Evolutionary conservation across 2,113 vertebrate genomes (phyloP).

Genomic region (Tragelaphus imberbis): DNA sequence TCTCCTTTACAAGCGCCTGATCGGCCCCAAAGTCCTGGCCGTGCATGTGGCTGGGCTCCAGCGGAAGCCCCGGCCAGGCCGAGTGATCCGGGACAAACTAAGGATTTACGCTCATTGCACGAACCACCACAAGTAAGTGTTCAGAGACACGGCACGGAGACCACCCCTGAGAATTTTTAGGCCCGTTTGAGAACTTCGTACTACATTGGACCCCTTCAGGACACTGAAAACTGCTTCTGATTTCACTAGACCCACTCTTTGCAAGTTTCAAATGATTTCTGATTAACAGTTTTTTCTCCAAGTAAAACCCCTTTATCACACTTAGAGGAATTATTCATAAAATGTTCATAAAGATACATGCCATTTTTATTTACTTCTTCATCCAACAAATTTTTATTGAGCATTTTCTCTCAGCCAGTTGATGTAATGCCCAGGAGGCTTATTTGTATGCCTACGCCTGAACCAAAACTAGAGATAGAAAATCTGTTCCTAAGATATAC

Average conservation of each 20-base stretch:
- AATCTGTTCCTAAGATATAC: not conserved
- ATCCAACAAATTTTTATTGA: conserved; percentile 28
- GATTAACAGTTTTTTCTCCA: not conserved
- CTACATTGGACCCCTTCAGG: not conserved
- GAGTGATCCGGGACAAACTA: conserved; percentile 95
- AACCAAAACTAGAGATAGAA: not conserved
- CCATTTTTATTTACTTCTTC: conserved; percentile 16
- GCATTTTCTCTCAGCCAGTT: conserved; percentile 22
- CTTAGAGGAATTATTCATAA: conserved; percentile 11
- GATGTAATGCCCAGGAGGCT: not conserved
- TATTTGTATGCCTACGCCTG: not conserved
- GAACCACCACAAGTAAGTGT: conserved; percentile 92
- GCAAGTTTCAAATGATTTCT: not conserved
- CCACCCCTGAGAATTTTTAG: not conserved
- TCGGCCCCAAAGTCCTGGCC: conserved; percentile 92
- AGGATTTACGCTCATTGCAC: conserved; percentile 98
- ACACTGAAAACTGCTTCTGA: not conserved
- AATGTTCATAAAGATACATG: not conserved
- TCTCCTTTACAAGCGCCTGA: conserved; percentile 94
- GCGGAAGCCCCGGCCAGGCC: conserved; percentile 91
- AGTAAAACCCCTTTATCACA: not conserved
- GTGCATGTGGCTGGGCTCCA: conserved; percentile 96
- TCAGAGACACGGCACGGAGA: accelerated
- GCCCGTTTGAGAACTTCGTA: not conserved
- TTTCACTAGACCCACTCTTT: not conserved